Evolutionary conservation across 2,797 vertebrate species (phyloP), one percentile per base, ranked within the genome.

Genomic region (Channallabes apus): DNA sequence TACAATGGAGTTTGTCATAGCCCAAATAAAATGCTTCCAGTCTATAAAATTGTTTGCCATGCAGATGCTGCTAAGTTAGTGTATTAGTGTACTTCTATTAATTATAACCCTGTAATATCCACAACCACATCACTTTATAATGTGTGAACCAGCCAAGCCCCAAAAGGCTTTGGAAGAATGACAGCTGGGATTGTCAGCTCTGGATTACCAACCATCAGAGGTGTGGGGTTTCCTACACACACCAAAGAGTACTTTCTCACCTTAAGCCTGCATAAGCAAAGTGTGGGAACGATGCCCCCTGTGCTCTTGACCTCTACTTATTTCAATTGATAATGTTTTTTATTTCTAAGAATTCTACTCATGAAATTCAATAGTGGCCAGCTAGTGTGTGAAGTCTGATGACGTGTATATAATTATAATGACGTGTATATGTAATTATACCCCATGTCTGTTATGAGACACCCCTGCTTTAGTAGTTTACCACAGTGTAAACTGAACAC

Each of bases 201-300:
- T 8, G 17, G 81, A 51, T 51, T 51, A 59, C 22, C 15, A 32
- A 51, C 51, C 14, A 32, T 68, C 75, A 68, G 56, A 91, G 90
- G 91, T 92, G 91, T 85, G 86, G 84, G 79, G 69, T 88, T 88
- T 88, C 73, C 80, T 88, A 87, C 77, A 27, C 38, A 41, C 51
- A 20, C 92, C 91, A 77, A 92, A 71, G 81, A 82, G 51, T 87
- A 93, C 92, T 92, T 93, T 94, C 92, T 92, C 93, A 94, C 93
- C 87, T 94, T 91, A 87, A 89, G 91, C 89, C 92, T 91, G 89
- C 90, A 81, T 46, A 82, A 61, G n/a, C 15, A 27, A 72, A 54
- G 88, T 88, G 91, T 90, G 87, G 59, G 90, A 89, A 88, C 69
- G n/a, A 77, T 24, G 6, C 62, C 61, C 22, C 35, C 78, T 51